These are phyloP conservation scores for Diabrotica undecimpunctata DNA, from an alignment of 1,140 invertebrate genomes.

Conservation along the genomic window DNA sequence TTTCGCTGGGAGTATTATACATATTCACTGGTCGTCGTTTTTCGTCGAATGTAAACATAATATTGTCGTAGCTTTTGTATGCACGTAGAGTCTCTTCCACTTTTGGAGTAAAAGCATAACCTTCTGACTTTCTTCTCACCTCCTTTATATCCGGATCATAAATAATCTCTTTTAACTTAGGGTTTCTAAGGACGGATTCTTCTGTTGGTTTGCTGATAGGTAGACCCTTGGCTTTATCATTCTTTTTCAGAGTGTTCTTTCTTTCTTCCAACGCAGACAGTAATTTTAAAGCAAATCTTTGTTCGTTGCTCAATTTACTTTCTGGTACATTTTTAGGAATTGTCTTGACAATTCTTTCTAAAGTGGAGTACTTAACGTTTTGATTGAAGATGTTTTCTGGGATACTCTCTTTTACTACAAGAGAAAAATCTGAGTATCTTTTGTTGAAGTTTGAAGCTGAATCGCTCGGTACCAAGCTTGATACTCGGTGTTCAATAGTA, in stretches of 20 bases:
- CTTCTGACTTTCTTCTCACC: constrained; percentile 18
- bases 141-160: constrained; percentile 22
- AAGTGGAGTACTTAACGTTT: constrained; percentile 28
- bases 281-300: constrained; percentile 34
- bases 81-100: background rate
- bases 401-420: constrained; percentile 2
- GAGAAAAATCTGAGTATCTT: constrained; percentile 23
- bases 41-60: constrained; percentile 24
- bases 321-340: constrained; percentile 27
- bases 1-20: constrained; percentile 13
- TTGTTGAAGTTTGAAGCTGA: constrained; percentile 25
- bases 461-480: constrained; percentile 27
- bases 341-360: constrained; percentile 30
- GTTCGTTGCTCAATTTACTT: constrained; percentile 32
- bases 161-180: constrained; percentile 34
- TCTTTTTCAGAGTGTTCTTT: constrained; percentile 32
- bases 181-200: constrained; percentile 35
- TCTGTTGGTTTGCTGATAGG: constrained; percentile 34
- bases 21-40: background rate
- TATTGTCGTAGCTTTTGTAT: constrained; percentile 30
- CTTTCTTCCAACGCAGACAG: constrained; percentile 30
- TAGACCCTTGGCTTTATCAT: constrained; percentile 23
- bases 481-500: constrained; percentile 14
- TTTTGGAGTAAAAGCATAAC: background rate
- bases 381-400: background rate